Base-by-base conservation (phyloP, 2,797 vertebrate genomes). In the Diplodus sargus region DNA sequence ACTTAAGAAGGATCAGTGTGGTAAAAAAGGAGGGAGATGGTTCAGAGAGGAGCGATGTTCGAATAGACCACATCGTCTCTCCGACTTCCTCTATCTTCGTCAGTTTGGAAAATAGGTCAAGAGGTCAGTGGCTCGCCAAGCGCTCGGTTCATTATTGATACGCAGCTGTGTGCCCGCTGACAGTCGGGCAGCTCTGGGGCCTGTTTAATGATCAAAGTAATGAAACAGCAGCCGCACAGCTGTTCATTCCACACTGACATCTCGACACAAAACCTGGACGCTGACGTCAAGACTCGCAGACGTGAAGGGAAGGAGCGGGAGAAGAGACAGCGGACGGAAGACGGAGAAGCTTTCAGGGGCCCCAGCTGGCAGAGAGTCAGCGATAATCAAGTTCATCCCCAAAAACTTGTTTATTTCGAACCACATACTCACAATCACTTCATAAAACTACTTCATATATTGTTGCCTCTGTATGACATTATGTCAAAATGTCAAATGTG, bases 191-290 rank as follows among this genome's bases (percentile, higher is more conserved):
- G 70, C 65, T 79, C 67, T 77, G 72, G 49, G 76, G 73, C 25
- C 74, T 49, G 72, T 22, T 73, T 78, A 56, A 69, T 74, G 75
- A 89, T 84, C 76, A 81, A 70, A 87, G 73, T 57, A 66, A 81
- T 53, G 72, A 87, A 85, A 76, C 74, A 63, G 65, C 79, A 68
- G 56, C 69, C 52, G 47, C 70, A 81, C 90, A 90, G 84, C 84
- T 88, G 88, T 28, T 87, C 79, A 70, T 65, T 68, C 59, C 67
- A 79, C 62, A 60, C 78, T 25, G 10, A 74, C 61, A 13, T 84
- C 22, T 76, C 76, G 43, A 18, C 25, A 15, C 51, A 68, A 63
- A 78, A 74, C 61, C 75, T 84, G 72, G 48, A 76, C 53, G 7
- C 56, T 47, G 45, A 49, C 49, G 54, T 63, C 34, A 7, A 28